Base-by-base conservation (phyloP, 1,140 invertebrate species). In the Sarcophaga peregrina region DNA sequence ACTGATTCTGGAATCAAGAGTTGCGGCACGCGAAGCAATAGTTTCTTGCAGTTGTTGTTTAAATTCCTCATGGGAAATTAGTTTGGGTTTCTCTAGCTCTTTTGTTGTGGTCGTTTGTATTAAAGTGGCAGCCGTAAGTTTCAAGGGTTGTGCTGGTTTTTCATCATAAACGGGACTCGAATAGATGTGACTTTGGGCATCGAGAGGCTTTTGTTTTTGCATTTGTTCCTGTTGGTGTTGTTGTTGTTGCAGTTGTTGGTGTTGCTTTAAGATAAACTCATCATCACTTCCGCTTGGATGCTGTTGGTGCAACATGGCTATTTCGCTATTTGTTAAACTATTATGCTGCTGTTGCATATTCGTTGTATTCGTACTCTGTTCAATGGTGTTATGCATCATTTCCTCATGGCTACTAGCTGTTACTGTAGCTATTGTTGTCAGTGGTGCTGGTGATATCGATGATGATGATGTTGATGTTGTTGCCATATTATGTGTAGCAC, bases 181-280 rank as follows among this genome's bases (percentile, higher is more conserved):
- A 85, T 90, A 90, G 17, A 90, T 90, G 82, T 89, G 88, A 87
- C 87, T 90, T 80, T 89, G 88, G 81, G 86, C 86, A 86, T 89
- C 88, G 54, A 85, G 50, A 20, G 84, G 83, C 45, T 87, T 85
- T 74, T 37, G 73, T 74, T 45, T 45, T 74, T 46, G 75, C 72
- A 46, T 45, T 46, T 50, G 58, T 62, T 82, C 74, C 58, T 82
- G 83, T 58, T 48, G 20, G 50, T 83, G 48, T 37, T 82, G 20
- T 75, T 72, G 82, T 48, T 83, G 83, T 25, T 85, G 84, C 62
- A 82, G 81, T 58, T 83, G 73, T 17, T 85, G 82, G 7, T 46
- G 58, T 6, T 73, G 62, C 8, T 47, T 54, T 6, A 17, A 50
- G n/a, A 78, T 78, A 50, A 78, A 78, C 50, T 81, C 80, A 45